Base-by-base conservation (phyloP, 2,797 vertebrate species). In the Salmo trutta region DNA sequence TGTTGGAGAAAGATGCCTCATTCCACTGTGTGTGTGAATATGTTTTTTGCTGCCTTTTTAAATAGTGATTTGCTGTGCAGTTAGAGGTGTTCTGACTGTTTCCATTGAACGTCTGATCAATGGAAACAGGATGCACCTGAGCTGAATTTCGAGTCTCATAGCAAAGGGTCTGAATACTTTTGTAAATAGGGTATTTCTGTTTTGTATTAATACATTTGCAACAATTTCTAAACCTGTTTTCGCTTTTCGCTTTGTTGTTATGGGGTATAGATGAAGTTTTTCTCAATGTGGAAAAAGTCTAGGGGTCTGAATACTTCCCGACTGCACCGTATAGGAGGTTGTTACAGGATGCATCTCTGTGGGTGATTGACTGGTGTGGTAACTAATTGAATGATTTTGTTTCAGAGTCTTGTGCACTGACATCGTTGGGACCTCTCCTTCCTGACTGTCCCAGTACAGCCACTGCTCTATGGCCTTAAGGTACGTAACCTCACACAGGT, bases 391-490 rank as follows among this genome's bases (percentile, higher is more conserved):
- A 0, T 17, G 0, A 16, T 71, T 75, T 75, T 87, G 3, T 88
- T 88, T 80, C 86, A 93, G 91, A 86, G 90, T 84, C 54, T 82
- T 78, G 88, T 88, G 85, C 84, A 79, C 79, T 67, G 72, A 79
- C 75, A 81, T 67, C 62, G 31, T 76, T 76, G 82, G 86, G 84
- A 81, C 81, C 72, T 77, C 78, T 85, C 75, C 78, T 53, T 82
- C 74, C 82, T 73, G 83, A 79, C 82, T 82, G 73, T 77, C 79
- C 74, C 83, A n/a, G 10, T 14, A 24, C 21, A 80, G 82, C 65
- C 73, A 51, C 72, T 84, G 85, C 87, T 90, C 92, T 92, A 94
- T 95, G 93, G 93, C 93, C 90, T 89, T 91, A 87, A 93, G 93
- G 94, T 95, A 93, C 33, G 89, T 87, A 67, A 56, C 54, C 10